Base-by-base conservation (phyloP, 2,113 vertebrate genomes). In the Typhlomys cinereus region DNA sequence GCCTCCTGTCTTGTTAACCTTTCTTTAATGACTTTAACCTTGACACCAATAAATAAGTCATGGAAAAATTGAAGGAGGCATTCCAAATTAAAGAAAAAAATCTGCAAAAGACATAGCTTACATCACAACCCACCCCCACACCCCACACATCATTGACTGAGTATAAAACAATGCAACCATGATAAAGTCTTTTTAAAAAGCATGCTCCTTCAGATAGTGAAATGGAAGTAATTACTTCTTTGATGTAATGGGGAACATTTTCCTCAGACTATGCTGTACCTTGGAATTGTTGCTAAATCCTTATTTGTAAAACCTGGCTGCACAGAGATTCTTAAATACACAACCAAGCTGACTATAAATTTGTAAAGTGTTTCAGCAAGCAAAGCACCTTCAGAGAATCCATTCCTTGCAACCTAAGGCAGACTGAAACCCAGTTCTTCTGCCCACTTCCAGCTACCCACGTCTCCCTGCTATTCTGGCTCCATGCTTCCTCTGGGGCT, bases 1-100 rank as follows among this genome's bases (percentile, higher is more conserved):
- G 2, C 11, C 20, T 13, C 12, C 50, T 7, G 7, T 2, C 12
- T 0, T 21, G 4, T 13, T 9, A 12, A 41, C 3, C 13, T 25
- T 10, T 6, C 6, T 15, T 25, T 14, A 8, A 3, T 17, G 18
- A 21, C 2, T 67, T 66, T 73, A 3, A n/a, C 7, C 25, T 25
- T 25, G 34, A 79, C 10, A 18, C 36, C 25, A 25, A 80, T 6
- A 84, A 31, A 39, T 46, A 8, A 23, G 4, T 10, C 8, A 4
- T 7, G 46, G 59, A 29, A 23, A 2, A 73, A 78, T 76, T 78
- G 12, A n/a, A 54, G 11, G 5, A 82, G 48, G 21, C 18, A 44
- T 52, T 52, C 2, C 13, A 39, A 66, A 11, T 4, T 10, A 29
- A 88, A 69, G 21, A 71, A 25, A 29, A 25, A 34, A 8, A 46